Conservation (phyloP, 2,888 invertebrate genomes). For the Phengaris alcon region DNA sequence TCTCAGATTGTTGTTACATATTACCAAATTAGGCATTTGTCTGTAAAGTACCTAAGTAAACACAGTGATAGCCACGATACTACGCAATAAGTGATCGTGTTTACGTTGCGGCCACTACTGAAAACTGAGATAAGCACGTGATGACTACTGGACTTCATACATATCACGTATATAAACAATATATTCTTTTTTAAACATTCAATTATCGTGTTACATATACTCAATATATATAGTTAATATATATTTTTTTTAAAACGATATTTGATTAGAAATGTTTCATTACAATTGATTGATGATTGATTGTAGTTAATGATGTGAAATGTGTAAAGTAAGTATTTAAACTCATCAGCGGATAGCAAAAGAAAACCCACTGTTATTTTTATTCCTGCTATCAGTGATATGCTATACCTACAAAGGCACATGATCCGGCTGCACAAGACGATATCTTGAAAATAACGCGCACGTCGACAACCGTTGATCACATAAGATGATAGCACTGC, state of each 20-base stretch:
- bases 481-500: not conserved
- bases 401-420: not conserved
- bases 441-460: not conserved
- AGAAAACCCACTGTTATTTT: not conserved
- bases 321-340: too few species aligned
- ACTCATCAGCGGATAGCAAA: too few species aligned
- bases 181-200: not conserved
- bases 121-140: conserved; percentile 9
- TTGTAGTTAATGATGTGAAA: too few species aligned
- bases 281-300: too few species aligned
- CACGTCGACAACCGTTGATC: not conserved
- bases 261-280: too few species aligned
- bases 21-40: not conserved
- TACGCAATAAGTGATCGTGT: not conserved
- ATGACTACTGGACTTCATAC: conserved; percentile 12
- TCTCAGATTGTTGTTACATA: not conserved
- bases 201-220: not conserved
- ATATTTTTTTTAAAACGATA: too few species aligned
- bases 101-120: conserved; percentile 1
- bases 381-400: not conserved
- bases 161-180: conserved; percentile 1
- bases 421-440: not conserved
- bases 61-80: conserved; percentile 1
- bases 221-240: not conserved
- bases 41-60: not conserved